phyloP scores from a whole-genome alignment of 2,888 invertebrate genomes.

The Chrysolina americana region DNA sequence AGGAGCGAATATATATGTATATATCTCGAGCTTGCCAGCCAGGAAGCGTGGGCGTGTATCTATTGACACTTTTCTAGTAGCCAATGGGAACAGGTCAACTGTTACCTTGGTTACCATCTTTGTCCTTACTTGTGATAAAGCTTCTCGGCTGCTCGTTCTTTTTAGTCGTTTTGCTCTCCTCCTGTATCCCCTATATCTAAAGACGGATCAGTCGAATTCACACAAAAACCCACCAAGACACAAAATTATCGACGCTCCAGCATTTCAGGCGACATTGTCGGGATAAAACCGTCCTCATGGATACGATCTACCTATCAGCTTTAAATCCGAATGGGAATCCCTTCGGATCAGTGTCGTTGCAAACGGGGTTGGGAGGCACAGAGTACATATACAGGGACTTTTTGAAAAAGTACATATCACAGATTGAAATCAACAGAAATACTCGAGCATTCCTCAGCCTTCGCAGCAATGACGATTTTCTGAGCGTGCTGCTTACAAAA shows the following conservation, averaged over 20 bases:
- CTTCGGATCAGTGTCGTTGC: constrained; percentile 22
- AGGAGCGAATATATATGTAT: constrained; percentile 15
- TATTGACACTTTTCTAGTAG: constrained; percentile 67
- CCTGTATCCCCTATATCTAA: constrained; percentile 50
- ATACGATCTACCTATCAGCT: constrained; percentile 42
- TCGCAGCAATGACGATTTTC: no score
- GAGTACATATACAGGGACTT: no score
- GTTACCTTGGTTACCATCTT: constrained; percentile 66
- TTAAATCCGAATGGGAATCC: constrained; percentile 40
- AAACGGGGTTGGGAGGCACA: no score
- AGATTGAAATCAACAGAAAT: no score
- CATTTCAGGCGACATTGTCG: constrained; percentile 35
- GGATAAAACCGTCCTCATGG: constrained; percentile 35
- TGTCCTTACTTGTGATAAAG: constrained; percentile 62
- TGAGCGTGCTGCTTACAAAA: no score
- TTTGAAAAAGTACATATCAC: no score
- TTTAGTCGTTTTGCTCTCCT: constrained; percentile 52
- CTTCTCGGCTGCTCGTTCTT: constrained; percentile 50
- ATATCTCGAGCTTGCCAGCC: constrained; percentile 30
- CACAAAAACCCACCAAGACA: constrained; percentile 47
- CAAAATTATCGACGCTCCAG: constrained; percentile 46
- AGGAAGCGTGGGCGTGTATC: constrained; percentile 64
- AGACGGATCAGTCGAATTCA: constrained; percentile 48
- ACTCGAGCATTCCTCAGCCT: no score
- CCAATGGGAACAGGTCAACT: constrained; percentile 66